Evolutionary conservation across 1,140 invertebrate genomes (phyloP).

Genomic region (Drosophila malerkotliana): DNA sequence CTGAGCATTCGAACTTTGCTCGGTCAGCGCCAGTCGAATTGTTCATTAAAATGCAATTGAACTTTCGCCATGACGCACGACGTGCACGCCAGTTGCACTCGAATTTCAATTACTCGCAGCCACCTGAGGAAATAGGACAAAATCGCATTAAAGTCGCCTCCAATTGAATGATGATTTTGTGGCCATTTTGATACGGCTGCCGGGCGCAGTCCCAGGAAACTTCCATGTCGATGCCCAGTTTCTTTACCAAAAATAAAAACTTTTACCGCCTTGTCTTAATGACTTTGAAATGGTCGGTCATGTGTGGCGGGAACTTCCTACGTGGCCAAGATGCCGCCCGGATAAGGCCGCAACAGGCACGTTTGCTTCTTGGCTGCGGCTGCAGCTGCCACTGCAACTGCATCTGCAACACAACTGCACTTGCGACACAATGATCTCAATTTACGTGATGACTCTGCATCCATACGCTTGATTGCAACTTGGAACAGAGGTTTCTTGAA

Average conservation of each 20-base stretch:
- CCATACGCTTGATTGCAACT: slow-evolving; percentile 55
- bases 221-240: slow-evolving; percentile 7
- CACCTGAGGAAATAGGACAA: slow-evolving; percentile 30
- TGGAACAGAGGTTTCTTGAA: slow-evolving; percentile 50
- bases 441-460: slow-evolving; percentile 54
- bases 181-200: slow-evolving; percentile 41
- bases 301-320: slow-evolving; percentile 33
- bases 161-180: slow-evolving; percentile 59
- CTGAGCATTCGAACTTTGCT: slow-evolving; percentile 22
- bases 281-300: slow-evolving; percentile 65
- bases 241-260: slow-evolving; percentile 24
- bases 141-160: slow-evolving; percentile 53
- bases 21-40: slow-evolving; percentile 37
- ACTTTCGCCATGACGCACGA: slow-evolving; percentile 42
- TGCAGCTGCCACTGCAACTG: not conserved
- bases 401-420: not conserved
- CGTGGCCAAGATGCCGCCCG: slow-evolving; percentile 33
- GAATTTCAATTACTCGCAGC: slow-evolving; percentile 61
- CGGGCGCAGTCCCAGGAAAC: slow-evolving; percentile 35
- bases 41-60: slow-evolving; percentile 72
- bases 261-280: slow-evolving; percentile 57
- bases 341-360: slow-evolving; percentile 38
- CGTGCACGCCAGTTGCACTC: slow-evolving; percentile 26
- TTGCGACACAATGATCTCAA: slow-evolving; percentile 50
- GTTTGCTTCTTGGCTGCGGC: slow-evolving; percentile 11